Evolutionary conservation across 2,888 invertebrate genomes (phyloP), one percentile per base, ranked within the genome.

Genomic region (Ditylenchus weischeri): DNA sequence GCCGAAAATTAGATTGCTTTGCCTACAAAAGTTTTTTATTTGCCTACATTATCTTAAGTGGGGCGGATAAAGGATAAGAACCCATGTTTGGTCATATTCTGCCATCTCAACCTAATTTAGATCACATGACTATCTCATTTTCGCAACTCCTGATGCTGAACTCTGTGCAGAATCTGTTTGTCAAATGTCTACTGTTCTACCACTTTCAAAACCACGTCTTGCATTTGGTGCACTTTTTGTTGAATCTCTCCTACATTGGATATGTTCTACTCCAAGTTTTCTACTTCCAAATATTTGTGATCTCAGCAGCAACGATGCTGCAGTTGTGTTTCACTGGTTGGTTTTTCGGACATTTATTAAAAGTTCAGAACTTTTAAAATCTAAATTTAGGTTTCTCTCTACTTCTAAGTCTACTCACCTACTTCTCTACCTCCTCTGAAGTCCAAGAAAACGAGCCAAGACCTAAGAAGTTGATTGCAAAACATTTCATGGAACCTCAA

Each of bases 401-500:
- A 11, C n/a, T 54, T 21, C 43, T 43, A 1, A 43, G 8, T 43
- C 13, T 43, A 2, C 43, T 43, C 3, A 43, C 43, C 43, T 43
- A 43, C 8, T 43, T 43, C 29, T 29, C 29, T 43, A 15, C 43
- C 43, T 6, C 11, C 43, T 43, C 43, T 13, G 8, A 8, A 43
- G 43, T 43, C 15, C 43, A 43, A 43, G 43, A 43, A 15, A 8
- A 15, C 2, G 43, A 43, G 43, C 59, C 23, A 18, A 21, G 29
- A 10, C 62, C 62, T 6, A 38, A 48, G 8, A 38, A 48, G 23
- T 29, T 62, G n/a, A 47, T 48, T 8, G 7, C 62, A 47, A 62
- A 48, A 47, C 62, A 62, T 48, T 38, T 62, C 19, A 47, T 62
- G 62, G 62, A 62, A 29, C 47, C 62, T 47, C 62, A 62, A 47